Evolutionary conservation across 2,888 invertebrate genomes (phyloP).

Genomic region (Hypomecis atomaria): DNA sequence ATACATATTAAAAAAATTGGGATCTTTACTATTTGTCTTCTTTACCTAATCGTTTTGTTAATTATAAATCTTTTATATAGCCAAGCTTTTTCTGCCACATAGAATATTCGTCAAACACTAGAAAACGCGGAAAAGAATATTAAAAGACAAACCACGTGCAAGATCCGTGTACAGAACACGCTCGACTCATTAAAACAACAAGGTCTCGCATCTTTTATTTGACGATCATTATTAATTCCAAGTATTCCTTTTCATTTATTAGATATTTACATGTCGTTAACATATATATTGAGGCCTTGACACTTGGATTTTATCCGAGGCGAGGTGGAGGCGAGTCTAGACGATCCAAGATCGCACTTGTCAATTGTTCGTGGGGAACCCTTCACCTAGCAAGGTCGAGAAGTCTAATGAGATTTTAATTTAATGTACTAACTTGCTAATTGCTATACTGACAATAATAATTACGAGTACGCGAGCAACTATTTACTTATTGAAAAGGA

Average conservation of each 20-base stretch:
- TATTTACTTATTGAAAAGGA: neutral
- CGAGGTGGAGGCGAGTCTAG: slow-evolving; percentile 13
- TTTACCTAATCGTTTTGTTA: no score
- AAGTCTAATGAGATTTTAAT: slow-evolving; percentile 17
- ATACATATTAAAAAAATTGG: no score
- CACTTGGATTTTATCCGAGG: slow-evolving; percentile 21
- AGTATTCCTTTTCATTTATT: slow-evolving; percentile 26
- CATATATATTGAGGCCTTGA: slow-evolving; percentile 43
- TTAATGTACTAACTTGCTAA: neutral
- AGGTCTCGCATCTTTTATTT: slow-evolving; percentile 11
- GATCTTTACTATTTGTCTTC: no score
- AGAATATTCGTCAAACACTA: neutral
- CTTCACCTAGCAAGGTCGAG: slow-evolving; percentile 35
- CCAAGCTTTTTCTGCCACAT: no score
- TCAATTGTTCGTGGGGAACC: slow-evolving; percentile 22
- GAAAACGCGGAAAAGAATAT: neutral
- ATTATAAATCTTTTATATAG: no score
- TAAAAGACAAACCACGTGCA: neutral
- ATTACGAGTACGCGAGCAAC: neutral
- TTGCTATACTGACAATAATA: slow-evolving; percentile 1
- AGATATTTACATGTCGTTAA: slow-evolving; percentile 30
- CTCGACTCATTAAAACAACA: neutral
- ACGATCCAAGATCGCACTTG: slow-evolving; percentile 11
- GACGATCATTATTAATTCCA: slow-evolving; percentile 1
- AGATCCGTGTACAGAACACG: neutral